phyloP scores from a whole-genome alignment of 2,797 vertebrate genomes.

The Periparus ater region DNA sequence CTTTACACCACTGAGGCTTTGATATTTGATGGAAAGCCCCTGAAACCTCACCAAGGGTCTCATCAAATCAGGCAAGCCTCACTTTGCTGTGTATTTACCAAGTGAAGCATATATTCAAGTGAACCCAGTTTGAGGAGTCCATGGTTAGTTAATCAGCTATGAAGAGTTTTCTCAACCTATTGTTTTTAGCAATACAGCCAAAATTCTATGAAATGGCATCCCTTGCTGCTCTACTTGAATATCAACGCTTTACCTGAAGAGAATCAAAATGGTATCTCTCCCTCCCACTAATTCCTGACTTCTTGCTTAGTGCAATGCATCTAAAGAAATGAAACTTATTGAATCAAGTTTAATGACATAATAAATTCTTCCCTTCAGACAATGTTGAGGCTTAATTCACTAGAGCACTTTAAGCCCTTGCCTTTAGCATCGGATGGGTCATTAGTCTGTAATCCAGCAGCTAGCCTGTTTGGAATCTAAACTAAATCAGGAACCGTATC shows the following conservation, averaged over 20 bases:
- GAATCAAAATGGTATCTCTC: constrained; percentile 38
- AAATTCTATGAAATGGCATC: constrained; percentile 38
- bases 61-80: constrained; percentile 66
- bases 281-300: constrained; percentile 59
- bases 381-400: constrained; percentile 79
- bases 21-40: constrained; percentile 63
- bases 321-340: constrained; percentile 77
- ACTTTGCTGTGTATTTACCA: constrained; percentile 69
- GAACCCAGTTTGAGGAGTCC: constrained; percentile 37
- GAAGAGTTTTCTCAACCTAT: constrained; percentile 51
- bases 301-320: constrained; percentile 49
- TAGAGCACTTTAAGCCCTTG: constrained; percentile 80
- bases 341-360: constrained; percentile 80
- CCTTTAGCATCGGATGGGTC: constrained; percentile 82
- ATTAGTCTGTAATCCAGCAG: constrained; percentile 82
- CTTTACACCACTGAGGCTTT: constrained; percentile 62
- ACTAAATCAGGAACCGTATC: constrained; percentile 78
- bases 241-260: constrained; percentile 60
- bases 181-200: constrained; percentile 41
- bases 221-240: neutral
- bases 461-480: constrained; percentile 75
- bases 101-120: constrained; percentile 66
- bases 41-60: constrained; percentile 67
- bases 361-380: constrained; percentile 80
- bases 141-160: constrained; percentile 60